Evolutionary conservation across 2,888 invertebrate species (phyloP).

Genomic region (Tipula helvola): DNA sequence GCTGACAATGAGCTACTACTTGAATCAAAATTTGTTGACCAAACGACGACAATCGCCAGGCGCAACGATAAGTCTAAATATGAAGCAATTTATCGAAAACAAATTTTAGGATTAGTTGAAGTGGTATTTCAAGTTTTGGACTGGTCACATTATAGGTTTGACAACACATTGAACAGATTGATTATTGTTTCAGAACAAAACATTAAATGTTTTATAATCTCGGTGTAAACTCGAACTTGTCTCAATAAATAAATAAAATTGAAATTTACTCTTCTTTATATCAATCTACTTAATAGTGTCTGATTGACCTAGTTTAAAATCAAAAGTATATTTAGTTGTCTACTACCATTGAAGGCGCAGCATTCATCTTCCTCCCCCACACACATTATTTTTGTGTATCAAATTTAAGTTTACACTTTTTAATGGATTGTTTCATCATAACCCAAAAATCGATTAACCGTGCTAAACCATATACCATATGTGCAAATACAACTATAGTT

Average conservation of each 20-base stretch:
- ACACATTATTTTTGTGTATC: neutral
- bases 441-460: neutral
- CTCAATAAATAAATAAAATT: neutral
- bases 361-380: neutral
- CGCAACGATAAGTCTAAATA: no score
- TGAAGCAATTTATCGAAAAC: no score
- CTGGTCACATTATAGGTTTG: no score
- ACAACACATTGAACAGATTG: no score
- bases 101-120: no score
- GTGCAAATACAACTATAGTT: neutral
- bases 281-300: neutral
- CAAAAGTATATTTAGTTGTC: neutral
- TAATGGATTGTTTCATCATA: neutral
- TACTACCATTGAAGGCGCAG: neutral
- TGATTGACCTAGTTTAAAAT: neutral
- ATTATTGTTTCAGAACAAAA: no score
- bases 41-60: no score
- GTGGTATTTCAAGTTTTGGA: no score
- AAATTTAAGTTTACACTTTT: neutral
- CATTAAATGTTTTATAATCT: no score
- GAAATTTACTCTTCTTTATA: neutral
- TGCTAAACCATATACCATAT: neutral
- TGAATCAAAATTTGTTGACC: no score
- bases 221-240: no score
- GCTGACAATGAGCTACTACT: no score